Percentiles rank a stretch among this genome's conserved stretches.
Evolutionary conservation across 2,888 invertebrate genomes (phyloP).

Genomic region (Leptopterna dolabrata): DNA sequence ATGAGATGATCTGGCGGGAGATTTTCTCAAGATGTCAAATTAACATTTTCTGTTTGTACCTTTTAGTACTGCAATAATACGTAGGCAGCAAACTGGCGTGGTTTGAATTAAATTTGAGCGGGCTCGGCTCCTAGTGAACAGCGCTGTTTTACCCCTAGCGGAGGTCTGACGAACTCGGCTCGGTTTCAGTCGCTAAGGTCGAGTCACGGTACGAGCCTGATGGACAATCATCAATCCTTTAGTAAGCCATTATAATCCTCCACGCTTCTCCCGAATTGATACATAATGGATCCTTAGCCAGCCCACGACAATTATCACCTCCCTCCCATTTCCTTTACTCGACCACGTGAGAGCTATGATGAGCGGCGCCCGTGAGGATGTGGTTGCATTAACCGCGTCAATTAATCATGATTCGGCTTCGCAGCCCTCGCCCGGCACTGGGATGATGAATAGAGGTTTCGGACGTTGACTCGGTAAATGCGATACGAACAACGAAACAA

Average conservation of each 20-base stretch:
- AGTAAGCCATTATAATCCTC: not conserved
- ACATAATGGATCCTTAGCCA: not conserved
- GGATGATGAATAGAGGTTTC: constrained; percentile 30
- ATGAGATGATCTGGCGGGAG: too few species aligned
- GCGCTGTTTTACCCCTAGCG: too few species aligned
- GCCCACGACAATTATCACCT: not conserved
- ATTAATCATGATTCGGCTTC: constrained; percentile 46
- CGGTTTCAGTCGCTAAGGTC: too few species aligned
- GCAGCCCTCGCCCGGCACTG: not conserved
- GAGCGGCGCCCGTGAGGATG: constrained; percentile 14
- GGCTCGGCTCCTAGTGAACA: too few species aligned
- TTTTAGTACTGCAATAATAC: too few species aligned
- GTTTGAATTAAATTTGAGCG: too few species aligned
- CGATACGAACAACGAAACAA: not conserved
- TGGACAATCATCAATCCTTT: not conserved
- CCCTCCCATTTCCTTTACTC: not conserved
- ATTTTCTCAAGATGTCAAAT: too few species aligned
- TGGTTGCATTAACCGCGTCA: constrained; percentile 32
- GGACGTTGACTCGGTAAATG: not conserved
- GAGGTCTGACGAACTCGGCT: too few species aligned
- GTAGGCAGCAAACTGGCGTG: too few species aligned
- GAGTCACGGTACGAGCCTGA: too few species aligned
- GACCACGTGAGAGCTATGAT: not conserved
- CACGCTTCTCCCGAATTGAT: not conserved
- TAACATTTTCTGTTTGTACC: too few species aligned